Base-by-base conservation (phyloP, 2,888 invertebrate genomes). In the Drosophila niveifrons region DNA sequence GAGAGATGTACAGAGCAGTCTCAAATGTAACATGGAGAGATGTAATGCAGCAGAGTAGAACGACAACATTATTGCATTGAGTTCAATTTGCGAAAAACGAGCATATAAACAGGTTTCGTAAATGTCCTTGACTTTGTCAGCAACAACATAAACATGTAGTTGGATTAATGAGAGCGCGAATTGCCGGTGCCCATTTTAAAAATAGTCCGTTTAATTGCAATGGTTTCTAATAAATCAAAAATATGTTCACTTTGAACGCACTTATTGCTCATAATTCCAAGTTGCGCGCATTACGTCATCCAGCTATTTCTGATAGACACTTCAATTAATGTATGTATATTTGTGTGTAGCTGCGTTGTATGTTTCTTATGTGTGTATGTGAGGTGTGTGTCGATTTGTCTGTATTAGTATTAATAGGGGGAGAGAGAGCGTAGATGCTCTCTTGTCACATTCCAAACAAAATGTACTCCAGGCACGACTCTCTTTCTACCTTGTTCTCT, bases 291-390 rank as follows among this genome's bases (percentile, higher is more conserved):
- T 90, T 90, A 90, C 90, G 91, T 90, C 90, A 90, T 88, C 74
- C 75, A 75, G 82, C 88, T 90, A 91, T 90, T 90, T 91, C 78
- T 88, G 86, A 90, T 88, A 76, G 80, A 82, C 85, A 85, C 79
- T 82, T 86, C 80, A 87, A 90, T 83, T 90, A 87, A 85, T 80
- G 80, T 81, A 65, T 65, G 64, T 56, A 11, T 23, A 23, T 23
- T 23, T 23, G 23, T 23, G 36, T n/a, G 31, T 31, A 31, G 55
- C 43, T 17, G 55, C 36, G 53, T 47, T 68, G 57, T 53, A 28
- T 65, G 18, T 66, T 28, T 23, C 39, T 23, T 18, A 17, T 17
- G 34, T 23, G 36, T 18, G 18, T 71, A 17, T 61, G 56, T 58
- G 29, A 53, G 68, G 56, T 71, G 47, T 50, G 44, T 59, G 44